Evolutionary conservation across 2,888 invertebrate genomes (phyloP), one percentile per base, ranked within the genome.

Genomic region (Arenicola marina): DNA sequence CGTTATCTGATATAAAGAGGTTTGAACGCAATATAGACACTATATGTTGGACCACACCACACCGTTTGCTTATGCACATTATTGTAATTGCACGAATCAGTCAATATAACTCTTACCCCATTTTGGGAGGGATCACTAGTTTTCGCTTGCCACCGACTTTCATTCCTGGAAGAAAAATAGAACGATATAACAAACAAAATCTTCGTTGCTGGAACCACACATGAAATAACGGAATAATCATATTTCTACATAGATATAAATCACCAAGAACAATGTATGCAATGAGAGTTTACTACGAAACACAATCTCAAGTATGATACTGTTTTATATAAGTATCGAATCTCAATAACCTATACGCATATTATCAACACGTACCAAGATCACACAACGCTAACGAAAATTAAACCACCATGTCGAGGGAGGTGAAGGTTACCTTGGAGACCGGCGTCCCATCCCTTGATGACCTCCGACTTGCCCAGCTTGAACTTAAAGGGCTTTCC

Each of bases 91-190:
- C n/a, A n/a, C n/a, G n/a, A 33, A n/a, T 3, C 11, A 24, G 15
- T 32, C 18, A 55, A 29, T 18, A 32, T 34, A 48, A 57, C 53
- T 88, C 92, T 88, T 89, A 95, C 88, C 90, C 95, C 89, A 92
- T 89, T 54, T 88, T 85, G 55, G 95, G 89, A 65, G 95, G 95
- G 80, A 93, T 90, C 21, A 88, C 88, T 59, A 96, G 88, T 76
- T 89, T 89, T 79, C 96, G 88, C 84, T 93, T 94, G 72, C 95
- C 95, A 34, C 95, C 95, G 63, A 93, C 90, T 85, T 92, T 93
- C 96, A 97, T 96, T 55, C 95, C 82, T 80, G 66, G 4, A 72
- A 71, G 24, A 64, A 21, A 62, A 46, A n/a, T n/a, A n/a, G n/a
- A n/a, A n/a, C n/a, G n/a, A n/a, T n/a, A n/a, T n/a, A n/a, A n/a